Evolutionary conservation across 2,797 vertebrate genomes (phyloP).

Genomic region (Forpus xanthops): DNA sequence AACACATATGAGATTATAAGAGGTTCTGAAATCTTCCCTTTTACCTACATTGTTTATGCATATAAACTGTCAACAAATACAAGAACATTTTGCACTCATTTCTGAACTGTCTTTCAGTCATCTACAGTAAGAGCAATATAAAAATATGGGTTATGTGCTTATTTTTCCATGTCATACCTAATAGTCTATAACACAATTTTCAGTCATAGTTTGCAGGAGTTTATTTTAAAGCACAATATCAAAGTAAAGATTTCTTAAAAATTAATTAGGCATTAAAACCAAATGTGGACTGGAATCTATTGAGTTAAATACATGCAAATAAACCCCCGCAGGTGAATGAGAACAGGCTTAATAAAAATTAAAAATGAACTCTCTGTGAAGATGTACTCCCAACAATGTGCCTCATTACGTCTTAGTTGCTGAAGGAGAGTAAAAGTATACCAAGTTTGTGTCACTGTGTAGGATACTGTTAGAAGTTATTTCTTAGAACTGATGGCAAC

Average conservation of each 20-base stretch:
- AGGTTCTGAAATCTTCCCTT: neutral
- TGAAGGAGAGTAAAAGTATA: conserved; percentile 32
- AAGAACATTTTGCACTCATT: conserved; percentile 26
- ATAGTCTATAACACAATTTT: conserved; percentile 63
- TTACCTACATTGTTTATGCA: neutral
- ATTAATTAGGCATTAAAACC: conserved; percentile 67
- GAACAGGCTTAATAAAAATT: conserved; percentile 20
- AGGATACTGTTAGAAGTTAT: conserved; percentile 21
- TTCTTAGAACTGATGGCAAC: conserved; percentile 52
- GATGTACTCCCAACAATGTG: neutral
- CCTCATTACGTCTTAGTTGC: conserved; percentile 24
- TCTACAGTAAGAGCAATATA: conserved; percentile 24
- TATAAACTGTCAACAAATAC: conserved; percentile 45
- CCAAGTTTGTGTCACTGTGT: neutral
- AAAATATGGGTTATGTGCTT: conserved; percentile 57
- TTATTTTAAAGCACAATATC: conserved; percentile 71
- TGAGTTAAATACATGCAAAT: conserved; percentile 60
- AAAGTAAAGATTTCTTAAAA: conserved; percentile 63
- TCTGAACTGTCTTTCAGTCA: conserved; percentile 47
- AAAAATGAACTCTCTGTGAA: conserved; percentile 18
- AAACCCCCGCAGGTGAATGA: neutral
- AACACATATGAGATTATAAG: neutral
- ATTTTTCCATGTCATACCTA: conserved; percentile 67
- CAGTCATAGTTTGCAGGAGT: conserved; percentile 50
- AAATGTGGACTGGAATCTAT: conserved; percentile 41